Conservation (phyloP, 2,113 vertebrate genomes). For the Sinocyclocheilus anophthalmus region DNA sequence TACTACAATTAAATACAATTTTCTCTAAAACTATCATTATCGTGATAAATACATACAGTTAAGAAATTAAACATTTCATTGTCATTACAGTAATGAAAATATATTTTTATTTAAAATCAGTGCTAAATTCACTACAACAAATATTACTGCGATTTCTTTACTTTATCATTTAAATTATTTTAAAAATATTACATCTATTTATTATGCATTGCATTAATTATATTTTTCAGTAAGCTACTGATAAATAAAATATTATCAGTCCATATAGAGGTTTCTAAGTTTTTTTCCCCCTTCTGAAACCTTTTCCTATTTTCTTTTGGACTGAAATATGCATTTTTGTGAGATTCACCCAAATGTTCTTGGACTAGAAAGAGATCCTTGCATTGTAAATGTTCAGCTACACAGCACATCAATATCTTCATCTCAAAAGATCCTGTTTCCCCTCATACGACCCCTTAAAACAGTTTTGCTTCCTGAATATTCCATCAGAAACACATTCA, state of each 20-base stretch:
- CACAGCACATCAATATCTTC: not conserved
- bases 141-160: not conserved
- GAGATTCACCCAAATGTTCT: not conserved
- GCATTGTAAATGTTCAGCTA: not conserved
- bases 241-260: not conserved
- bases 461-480: not conserved
- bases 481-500: not conserved
- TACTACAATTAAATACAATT: not conserved
- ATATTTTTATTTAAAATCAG: not conserved
- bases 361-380: not conserved
- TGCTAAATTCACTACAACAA: not conserved
- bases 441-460: not conserved
- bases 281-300: not conserved
- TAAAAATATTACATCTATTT: not conserved
- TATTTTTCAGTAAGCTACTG: not conserved
- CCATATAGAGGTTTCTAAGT: not conserved
- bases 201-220: not conserved
- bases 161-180: not conserved
- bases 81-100: not conserved
- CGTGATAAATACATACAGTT: not conserved
- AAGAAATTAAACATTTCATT: not conserved
- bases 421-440: conserved; percentile 5
- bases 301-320: not conserved
- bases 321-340: not conserved
- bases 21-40: not conserved